phyloP scores from a whole-genome alignment of 2,113 vertebrate genomes.

The Sitta europaea region DNA sequence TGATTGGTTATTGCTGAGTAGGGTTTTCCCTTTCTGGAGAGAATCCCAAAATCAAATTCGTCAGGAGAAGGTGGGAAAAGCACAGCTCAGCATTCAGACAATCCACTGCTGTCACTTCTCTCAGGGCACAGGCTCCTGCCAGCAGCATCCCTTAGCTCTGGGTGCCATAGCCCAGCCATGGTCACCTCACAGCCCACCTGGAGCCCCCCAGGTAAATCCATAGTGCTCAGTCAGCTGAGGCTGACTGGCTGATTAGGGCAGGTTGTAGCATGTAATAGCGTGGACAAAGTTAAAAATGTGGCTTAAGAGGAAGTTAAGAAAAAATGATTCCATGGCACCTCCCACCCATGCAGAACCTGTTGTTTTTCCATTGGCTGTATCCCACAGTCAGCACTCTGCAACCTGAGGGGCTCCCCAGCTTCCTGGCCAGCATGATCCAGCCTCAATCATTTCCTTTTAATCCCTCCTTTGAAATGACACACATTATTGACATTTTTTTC shows the following conservation, averaged over 20 bases:
- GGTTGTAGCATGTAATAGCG: not conserved
- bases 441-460: not conserved
- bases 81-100: not conserved
- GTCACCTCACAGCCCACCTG: not conserved
- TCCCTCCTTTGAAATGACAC: not conserved
- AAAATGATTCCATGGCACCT: not conserved
- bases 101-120: not conserved
- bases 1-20: conserved; percentile 18
- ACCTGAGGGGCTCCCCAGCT: not conserved
- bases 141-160: not conserved
- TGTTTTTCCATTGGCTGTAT: not conserved
- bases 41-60: conserved; percentile 38
- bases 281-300: not conserved
- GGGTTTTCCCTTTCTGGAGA: not conserved
- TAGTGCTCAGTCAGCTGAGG: too few relatives aligned
- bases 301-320: not conserved
- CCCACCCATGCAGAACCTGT: not conserved
- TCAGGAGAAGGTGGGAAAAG: not conserved
- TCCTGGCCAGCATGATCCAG: not conserved
- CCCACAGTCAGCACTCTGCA: not conserved
- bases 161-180: not conserved
- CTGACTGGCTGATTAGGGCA: not conserved
- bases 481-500: not conserved
- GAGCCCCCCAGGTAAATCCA: not conserved
- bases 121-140: not conserved